Evolutionary conservation across 1,140 invertebrate species (phyloP), one percentile per base, ranked within the genome.

Genomic region (Camponotus vicinus): DNA sequence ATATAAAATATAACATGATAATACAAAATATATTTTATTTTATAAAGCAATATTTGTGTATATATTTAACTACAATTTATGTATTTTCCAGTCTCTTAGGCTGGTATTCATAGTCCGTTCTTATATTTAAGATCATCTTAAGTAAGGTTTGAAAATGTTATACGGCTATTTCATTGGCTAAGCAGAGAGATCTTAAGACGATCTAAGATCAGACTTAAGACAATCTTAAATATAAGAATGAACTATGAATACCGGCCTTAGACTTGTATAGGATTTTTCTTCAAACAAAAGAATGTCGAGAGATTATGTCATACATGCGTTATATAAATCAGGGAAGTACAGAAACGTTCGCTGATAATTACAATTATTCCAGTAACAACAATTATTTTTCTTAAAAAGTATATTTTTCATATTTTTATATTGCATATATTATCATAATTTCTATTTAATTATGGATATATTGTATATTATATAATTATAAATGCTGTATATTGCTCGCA

Each of bases 21-120:
- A 52, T 52, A 55, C 7, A 2, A 32, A 32, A 40, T 27, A 75
- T 4, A 15, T 59, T 76, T 76, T 76, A 76, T 52, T 52, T 52
- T 40, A 40, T 8, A 18, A 1, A 18, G 4, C 15, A 42, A 61
- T 42, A 27, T 42, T 61, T 61, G 1, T 27, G 27, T 27, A 27
- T 27, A 27, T 13, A 32, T 37, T 57, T n/a, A 8, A 13, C 42
- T 27, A 63, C 55, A 61, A 42, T 61, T 61, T 76, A 27, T 27
- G 1, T 59, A 59, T 18, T 76, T 40, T 40, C 2, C 9, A 4
- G 32, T 13, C 21, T 52, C 49, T 52, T 0, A 15, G 49, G 21
- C 21, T 0, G 21, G 21, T 21, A 21, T 21, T 21, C 21, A 21
- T 21, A 21, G 21, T 21, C 21, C 21, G 21, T 21, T 21, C 21